phyloP scores from a whole-genome alignment of 2,888 invertebrate genomes.

The Ophonus ardosiacus region DNA sequence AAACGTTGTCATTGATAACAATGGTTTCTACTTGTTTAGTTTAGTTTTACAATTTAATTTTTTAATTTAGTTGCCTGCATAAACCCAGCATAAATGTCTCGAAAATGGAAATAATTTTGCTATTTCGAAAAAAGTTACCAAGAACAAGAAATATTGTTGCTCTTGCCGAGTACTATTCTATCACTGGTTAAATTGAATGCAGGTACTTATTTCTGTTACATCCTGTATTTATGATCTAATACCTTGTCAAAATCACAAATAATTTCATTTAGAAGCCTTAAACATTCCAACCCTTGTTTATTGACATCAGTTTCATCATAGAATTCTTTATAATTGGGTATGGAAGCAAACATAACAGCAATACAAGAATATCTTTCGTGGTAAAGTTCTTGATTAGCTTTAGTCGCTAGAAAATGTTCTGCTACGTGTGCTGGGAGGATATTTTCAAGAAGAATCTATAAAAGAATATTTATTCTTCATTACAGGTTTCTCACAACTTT shows the following conservation, averaged over 20 bases:
- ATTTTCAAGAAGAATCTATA: conserved; percentile 92
- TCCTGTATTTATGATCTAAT: conserved; percentile 66
- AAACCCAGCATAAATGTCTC: too few relatives aligned
- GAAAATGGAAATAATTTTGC: too few relatives aligned
- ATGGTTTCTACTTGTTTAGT: too few relatives aligned
- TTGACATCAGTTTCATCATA: conserved; percentile 98
- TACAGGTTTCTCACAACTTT: too few relatives aligned
- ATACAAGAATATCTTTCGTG: conserved; percentile 96
- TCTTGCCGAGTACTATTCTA: too few relatives aligned
- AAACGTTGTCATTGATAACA: too few relatives aligned
- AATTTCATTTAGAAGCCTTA: conserved; percentile 96
- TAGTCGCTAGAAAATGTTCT: conserved; percentile 90
- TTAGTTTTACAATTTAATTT: too few relatives aligned
- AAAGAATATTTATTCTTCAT: not conserved
- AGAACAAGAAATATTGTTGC: too few relatives aligned
- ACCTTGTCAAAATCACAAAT: conserved; percentile 99
- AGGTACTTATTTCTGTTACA: too few relatives aligned
- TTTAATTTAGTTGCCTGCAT: too few relatives aligned
- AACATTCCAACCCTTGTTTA: conserved; percentile 96
- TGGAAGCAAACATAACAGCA: conserved; percentile 98
- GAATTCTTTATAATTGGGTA: conserved; percentile 98
- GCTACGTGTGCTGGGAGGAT: conserved; percentile 98
- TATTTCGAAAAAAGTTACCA: too few relatives aligned
- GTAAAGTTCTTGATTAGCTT: conserved; percentile 90
- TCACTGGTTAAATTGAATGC: too few relatives aligned